Conservation (phyloP, 1,140 invertebrate species). For the Ceratina australensis region DNA sequence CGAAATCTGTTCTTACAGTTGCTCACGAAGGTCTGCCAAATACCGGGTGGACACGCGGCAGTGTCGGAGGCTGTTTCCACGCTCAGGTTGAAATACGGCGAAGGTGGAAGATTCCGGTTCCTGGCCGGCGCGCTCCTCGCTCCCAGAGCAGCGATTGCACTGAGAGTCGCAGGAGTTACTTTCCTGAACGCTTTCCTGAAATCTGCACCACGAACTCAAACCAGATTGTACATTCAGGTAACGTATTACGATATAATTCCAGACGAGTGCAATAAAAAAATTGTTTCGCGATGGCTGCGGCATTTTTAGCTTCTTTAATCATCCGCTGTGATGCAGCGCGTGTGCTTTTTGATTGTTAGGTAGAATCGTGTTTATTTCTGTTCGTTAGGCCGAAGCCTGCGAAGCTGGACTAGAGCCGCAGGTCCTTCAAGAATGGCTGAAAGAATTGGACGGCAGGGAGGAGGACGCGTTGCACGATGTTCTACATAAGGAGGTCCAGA, state of each 20-base stretch:
- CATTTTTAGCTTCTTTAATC: too few species aligned
- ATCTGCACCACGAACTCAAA: constrained; percentile 86
- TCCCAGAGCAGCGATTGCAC: constrained; percentile 84
- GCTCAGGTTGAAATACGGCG: constrained; percentile 91
- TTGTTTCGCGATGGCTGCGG: too few species aligned
- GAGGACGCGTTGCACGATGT: constrained; percentile 68
- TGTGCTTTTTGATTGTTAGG: too few species aligned
- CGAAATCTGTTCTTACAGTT: constrained; percentile 84
- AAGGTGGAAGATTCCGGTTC: constrained; percentile 94
- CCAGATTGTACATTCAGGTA: constrained; percentile 93
- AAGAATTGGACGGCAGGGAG: constrained; percentile 78
- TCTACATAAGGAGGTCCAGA: constrained; percentile 73
- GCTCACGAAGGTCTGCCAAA: constrained; percentile 87
- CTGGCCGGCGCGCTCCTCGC: constrained; percentile 91
- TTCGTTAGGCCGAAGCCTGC: constrained; percentile 75
- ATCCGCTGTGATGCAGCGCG: too few species aligned
- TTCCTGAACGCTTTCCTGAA: constrained; percentile 92
- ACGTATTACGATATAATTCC: too few species aligned
- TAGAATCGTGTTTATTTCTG: not conserved
- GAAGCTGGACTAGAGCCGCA: constrained; percentile 77
- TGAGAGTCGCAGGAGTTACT: constrained; percentile 89
- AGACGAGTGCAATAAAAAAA: too few species aligned
- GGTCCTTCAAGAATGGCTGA: constrained; percentile 86
- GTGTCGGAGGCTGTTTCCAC: constrained; percentile 95
- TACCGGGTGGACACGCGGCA: constrained; percentile 86